Evolutionary conservation across 2,113 vertebrate genomes (phyloP).

Genomic region (Antechinus stuartii): DNA sequence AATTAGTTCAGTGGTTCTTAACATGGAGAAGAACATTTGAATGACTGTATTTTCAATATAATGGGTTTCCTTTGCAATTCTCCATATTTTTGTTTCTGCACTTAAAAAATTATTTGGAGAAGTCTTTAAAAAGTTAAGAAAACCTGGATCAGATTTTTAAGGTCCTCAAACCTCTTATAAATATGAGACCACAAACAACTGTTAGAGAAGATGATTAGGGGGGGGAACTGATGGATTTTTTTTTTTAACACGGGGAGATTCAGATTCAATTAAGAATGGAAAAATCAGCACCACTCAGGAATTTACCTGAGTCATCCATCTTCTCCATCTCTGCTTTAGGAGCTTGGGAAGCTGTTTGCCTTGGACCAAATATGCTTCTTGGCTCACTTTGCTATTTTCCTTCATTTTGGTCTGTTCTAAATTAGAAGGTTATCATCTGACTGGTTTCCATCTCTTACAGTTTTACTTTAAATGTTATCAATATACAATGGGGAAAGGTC

Average conservation of each 20-base stretch:
- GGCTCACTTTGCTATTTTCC: neutral
- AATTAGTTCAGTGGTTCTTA: neutral
- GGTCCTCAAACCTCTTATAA: neutral
- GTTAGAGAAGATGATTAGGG: neutral
- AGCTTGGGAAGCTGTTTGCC: neutral
- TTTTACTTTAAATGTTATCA: neutral
- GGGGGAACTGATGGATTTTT: neutral
- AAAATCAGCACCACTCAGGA: neutral
- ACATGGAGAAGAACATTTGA: neutral
- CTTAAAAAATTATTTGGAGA: neutral
- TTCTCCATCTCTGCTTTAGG: neutral
- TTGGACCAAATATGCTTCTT: neutral
- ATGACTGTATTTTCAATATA: neutral
- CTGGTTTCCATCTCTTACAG: neutral
- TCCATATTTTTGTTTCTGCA: neutral
- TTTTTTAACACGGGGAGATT: neutral
- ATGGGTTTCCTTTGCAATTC: neutral
- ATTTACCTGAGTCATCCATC: neutral
- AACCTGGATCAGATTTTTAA: neutral
- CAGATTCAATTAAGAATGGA: neutral
- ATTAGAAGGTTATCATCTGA: neutral
- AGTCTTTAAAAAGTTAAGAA: neutral
- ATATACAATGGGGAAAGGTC: neutral
- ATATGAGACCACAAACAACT: neutral
- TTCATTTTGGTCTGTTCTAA: neutral